Conservation (phyloP, 2,888 invertebrate species). For the Drosophila koepferae region DNA sequence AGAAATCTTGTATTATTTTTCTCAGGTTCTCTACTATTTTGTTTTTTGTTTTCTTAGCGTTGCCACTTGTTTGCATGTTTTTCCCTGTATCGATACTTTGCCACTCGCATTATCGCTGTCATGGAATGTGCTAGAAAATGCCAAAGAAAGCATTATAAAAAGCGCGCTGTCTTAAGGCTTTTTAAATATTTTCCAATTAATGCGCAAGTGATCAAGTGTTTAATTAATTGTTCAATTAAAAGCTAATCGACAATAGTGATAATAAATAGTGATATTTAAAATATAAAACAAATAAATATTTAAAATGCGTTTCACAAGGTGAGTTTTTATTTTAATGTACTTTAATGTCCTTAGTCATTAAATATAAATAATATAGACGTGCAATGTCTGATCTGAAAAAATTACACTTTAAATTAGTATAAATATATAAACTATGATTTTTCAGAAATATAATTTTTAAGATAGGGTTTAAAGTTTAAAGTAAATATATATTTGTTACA, state of each 20-base stretch:
- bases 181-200: slow-evolving; percentile 49
- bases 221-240: slow-evolving; percentile 14
- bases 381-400: too few species aligned
- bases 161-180: slow-evolving; percentile 29
- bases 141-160: slow-evolving; percentile 50
- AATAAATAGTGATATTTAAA: slow-evolving; percentile 6
- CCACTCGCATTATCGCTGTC: background rate
- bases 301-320: slow-evolving; percentile 79
- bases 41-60: slow-evolving; percentile 19
- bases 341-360: background rate
- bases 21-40: slow-evolving; percentile 35
- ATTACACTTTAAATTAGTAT: too few species aligned
- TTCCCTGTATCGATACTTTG: slow-evolving; percentile 20
- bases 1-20: slow-evolving; percentile 10
- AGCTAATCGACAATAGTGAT: background rate
- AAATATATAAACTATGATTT: too few species aligned
- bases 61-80: slow-evolving; percentile 24
- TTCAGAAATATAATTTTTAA: too few species aligned
- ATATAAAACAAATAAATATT: background rate
- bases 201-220: slow-evolving; percentile 49
- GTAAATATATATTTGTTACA: too few species aligned
- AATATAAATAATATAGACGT: too few species aligned
- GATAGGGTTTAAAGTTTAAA: too few species aligned
- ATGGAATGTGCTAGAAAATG: slow-evolving; percentile 51
- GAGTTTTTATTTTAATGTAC: slow-evolving; percentile 21